Evolutionary conservation across 2,113 vertebrate species (phyloP), one percentile per base, ranked within the genome.

Genomic region (Amazona vittata): DNA sequence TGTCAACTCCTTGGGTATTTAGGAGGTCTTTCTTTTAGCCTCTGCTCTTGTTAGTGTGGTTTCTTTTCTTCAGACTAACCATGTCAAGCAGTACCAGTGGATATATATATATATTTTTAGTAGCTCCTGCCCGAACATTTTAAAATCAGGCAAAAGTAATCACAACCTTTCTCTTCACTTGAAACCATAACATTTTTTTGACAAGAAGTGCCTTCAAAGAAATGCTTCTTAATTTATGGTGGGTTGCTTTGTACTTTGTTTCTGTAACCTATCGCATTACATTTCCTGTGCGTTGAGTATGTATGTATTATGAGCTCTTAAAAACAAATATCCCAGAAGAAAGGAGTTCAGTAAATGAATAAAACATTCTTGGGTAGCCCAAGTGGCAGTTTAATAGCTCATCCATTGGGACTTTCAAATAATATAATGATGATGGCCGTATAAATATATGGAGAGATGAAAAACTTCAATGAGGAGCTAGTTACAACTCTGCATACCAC

Each of bases 291-390:
- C 11, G 3, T 71, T 91, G 65, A 93, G 53, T 76, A 37, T 86
- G 37, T 89, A 76, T 95, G 73, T 63, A 39, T 85, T 83, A 86
- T 33, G 44, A 82, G 39, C 43, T 46, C 79, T 93, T 94, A 94
- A 87, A 94, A 96, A 95, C 81, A 94, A 97, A 89, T 79, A 86
- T 68, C 41, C 76, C 46, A 91, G 43, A 94, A 89, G 71, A 96
- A 96, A 97, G 67, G 80, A 93, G 93, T 71, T 90, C 35, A 60
- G 62, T 89, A 91, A 91, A 91, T 94, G 83, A 97, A 89, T 86
- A 91, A 88, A 91, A 82, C 60, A 83, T 83, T 93, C 69, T 90
- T 64, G 37, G 33, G 80, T 92, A 76, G 62, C 73, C 33, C 29
- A 80, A 88, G 83, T 92, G 81, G 37, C 63, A 84, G 28, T 70